Evolutionary conservation across 1,140 invertebrate species (phyloP).

Genomic region (Penaeus chinensis): DNA sequence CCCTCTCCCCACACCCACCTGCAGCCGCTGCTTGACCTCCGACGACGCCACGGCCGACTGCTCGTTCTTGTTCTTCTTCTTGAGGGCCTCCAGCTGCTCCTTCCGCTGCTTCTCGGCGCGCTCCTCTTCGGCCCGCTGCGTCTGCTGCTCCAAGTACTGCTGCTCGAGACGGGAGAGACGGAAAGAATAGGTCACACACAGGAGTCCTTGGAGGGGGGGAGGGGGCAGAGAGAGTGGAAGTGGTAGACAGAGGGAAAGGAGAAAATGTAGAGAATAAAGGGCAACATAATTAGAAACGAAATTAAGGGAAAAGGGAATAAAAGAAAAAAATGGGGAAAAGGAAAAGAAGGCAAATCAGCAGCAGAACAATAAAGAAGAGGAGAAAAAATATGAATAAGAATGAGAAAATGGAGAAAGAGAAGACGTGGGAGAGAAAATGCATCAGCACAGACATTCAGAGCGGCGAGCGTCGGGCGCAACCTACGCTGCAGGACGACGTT

Average conservation of each 20-base stretch:
- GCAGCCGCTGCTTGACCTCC: constrained; percentile 94
- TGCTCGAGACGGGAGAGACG: constrained; percentile 67
- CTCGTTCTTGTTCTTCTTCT: constrained; percentile 93
- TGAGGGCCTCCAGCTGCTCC: constrained; percentile 83
- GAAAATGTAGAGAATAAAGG: neutral
- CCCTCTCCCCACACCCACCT: constrained; percentile 72
- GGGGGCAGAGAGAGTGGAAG: neutral
- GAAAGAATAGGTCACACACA: neutral
- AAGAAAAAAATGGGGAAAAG: neutral
- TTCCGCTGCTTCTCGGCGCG: constrained; percentile 74
- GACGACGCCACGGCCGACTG: constrained; percentile 94
- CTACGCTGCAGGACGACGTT: no score
- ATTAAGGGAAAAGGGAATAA: no score
- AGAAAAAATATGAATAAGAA: no score
- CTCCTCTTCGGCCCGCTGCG: constrained; percentile 76
- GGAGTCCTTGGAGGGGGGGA: neutral
- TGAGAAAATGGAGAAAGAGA: no score
- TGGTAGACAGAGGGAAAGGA: neutral
- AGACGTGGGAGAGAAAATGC: no score
- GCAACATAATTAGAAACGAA: neutral
- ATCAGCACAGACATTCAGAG: no score
- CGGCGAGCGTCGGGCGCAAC: no score
- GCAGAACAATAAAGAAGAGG: no score
- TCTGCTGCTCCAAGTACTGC: constrained; percentile 83
- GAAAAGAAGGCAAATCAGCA: no score